Percentiles rank a stretch among this genome's conserved stretches.
Conservation (phyloP, 2,113 vertebrate species). For the Panthera leo region DNA sequence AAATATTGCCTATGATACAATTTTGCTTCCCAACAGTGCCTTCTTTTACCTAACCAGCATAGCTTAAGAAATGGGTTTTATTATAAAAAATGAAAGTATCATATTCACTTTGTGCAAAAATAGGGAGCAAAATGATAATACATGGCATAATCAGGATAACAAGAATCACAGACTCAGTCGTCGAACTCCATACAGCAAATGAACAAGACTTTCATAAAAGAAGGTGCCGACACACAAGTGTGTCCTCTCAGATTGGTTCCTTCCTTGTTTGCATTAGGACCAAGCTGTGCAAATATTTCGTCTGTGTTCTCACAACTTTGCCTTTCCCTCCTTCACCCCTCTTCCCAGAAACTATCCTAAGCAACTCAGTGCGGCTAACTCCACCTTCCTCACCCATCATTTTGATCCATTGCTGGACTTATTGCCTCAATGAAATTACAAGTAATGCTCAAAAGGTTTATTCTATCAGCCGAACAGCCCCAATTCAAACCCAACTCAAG, state of each 20-base stretch:
- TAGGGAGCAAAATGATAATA: background rate
- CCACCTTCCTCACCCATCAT: background rate
- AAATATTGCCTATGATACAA: background rate
- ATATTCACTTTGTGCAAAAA: slow-evolving; percentile 37
- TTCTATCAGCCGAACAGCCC: background rate
- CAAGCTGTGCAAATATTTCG: background rate
- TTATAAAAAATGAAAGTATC: background rate
- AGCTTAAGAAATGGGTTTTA: background rate
- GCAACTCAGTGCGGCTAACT: background rate
- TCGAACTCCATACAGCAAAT: background rate
- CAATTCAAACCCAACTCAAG: background rate
- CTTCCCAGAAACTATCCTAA: background rate
- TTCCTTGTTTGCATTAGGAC: background rate
- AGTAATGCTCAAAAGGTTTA: background rate
- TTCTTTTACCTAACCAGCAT: slow-evolving; percentile 7
- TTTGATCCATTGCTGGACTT: background rate
- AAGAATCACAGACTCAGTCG: background rate
- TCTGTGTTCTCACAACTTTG: background rate
- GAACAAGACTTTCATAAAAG: background rate
- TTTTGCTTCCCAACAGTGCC: background rate
- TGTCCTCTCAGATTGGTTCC: background rate
- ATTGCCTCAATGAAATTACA: background rate
- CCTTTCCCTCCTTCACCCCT: background rate
- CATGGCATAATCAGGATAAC: background rate
- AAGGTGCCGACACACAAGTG: background rate